Percentiles rank a stretch among this genome's conserved stretches.
phyloP scores from a whole-genome alignment of 2,113 vertebrate species.

The Tauraco erythrolophus region DNA sequence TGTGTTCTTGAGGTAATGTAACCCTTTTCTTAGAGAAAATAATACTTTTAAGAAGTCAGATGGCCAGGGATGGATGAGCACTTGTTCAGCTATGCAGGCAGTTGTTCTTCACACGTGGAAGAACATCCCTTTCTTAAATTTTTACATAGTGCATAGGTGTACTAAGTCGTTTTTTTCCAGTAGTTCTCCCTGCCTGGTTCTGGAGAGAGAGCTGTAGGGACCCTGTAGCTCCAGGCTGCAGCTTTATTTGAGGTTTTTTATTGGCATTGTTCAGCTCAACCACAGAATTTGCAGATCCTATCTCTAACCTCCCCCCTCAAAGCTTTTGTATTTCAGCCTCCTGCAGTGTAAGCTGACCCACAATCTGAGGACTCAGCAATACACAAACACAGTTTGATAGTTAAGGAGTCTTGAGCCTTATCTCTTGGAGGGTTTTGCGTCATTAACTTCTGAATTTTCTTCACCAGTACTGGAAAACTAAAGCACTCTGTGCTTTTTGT shows the following conservation, averaged over 20 bases:
- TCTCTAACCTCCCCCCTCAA: background rate
- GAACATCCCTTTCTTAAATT: background rate
- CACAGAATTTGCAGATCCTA: background rate
- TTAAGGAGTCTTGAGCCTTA: background rate
- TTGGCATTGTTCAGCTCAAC: background rate
- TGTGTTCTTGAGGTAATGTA: background rate
- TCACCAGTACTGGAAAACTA: background rate
- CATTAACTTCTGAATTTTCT: background rate
- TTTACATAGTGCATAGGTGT: no score
- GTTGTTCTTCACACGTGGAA: background rate
- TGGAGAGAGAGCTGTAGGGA: background rate
- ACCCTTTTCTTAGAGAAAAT: background rate
- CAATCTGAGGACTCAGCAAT: background rate
- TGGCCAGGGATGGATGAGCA: background rate
- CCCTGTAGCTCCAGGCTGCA: accelerated
- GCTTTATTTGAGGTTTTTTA: background rate
- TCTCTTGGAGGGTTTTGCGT: background rate
- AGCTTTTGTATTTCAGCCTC: background rate
- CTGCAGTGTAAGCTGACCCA: background rate
- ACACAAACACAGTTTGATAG: background rate
- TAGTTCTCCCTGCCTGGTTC: background rate
- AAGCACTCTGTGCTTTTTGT: background rate
- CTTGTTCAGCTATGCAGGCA: background rate
- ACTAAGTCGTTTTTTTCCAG: background rate
- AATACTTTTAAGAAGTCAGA: background rate